phyloP scores from a whole-genome alignment of 1,140 invertebrate species.

The Drosophila simulans region DNA sequence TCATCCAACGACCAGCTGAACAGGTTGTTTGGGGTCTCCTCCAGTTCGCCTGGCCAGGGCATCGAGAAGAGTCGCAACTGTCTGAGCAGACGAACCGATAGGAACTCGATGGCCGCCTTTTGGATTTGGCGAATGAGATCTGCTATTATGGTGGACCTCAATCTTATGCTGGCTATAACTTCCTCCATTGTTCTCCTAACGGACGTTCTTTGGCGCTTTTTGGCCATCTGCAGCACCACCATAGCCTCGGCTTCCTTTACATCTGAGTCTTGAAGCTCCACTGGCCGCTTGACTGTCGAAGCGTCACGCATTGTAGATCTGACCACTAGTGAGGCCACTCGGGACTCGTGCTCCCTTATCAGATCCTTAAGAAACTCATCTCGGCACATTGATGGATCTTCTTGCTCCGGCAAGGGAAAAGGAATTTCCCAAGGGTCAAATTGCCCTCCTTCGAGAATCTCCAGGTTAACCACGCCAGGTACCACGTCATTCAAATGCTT shows the following conservation, averaged over 20 bases:
- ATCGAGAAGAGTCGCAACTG: constrained; percentile 18
- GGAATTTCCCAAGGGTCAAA: background rate
- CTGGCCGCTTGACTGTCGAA: background rate
- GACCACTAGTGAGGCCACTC: background rate
- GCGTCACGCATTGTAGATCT: background rate
- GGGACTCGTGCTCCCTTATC: background rate
- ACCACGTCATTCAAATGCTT: background rate
- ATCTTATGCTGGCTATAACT: too few relatives aligned
- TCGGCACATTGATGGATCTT: constrained; percentile 38
- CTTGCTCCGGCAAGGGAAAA: constrained; percentile 47
- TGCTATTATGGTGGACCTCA: background rate
- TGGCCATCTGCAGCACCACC: constrained; percentile 4
- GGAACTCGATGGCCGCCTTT: constrained; percentile 47
- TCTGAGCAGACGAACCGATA: constrained; percentile 29
- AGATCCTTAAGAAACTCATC: constrained; percentile 33
- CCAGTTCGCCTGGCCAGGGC: constrained; percentile 31
- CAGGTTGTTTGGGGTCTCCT: constrained; percentile 30
- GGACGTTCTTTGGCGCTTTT: background rate
- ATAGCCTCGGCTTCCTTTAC: constrained; percentile 18
- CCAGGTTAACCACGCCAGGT: too few relatives aligned
- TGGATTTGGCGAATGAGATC: constrained; percentile 2
- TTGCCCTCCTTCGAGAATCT: too few relatives aligned
- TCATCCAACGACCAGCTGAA: constrained; percentile 52
- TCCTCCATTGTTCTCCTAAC: background rate
- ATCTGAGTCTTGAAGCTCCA: background rate